Evolutionary conservation across 2,888 invertebrate species (phyloP), one percentile per base, ranked within the genome.

Genomic region (Drosophila picticornis): DNA sequence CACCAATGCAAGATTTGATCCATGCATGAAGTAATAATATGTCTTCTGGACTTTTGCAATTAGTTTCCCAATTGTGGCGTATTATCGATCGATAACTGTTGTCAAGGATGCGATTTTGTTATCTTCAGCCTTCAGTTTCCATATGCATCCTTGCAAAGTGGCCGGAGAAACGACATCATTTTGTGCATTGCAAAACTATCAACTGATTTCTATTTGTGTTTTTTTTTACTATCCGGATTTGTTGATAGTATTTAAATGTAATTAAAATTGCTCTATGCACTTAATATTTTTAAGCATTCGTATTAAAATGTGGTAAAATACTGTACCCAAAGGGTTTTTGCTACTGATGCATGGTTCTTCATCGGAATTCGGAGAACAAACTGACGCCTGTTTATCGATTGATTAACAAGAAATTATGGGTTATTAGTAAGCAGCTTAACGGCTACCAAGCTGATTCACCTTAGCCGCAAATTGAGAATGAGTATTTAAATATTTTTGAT

Each of bases 391-490:
- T 56, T 62, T 51, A 50, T n/a, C 27, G 64, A 69, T 58, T 55
- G 52, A 60, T 75, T 79, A 61, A 53, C 60, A 58, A 50, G 59
- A 67, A 50, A 77, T 52, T 56, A 50, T 46, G 38, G 46, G 55
- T 51, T 68, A 63, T 60, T 63, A 67, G 48, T 53, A 31, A 57
- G 59, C 40, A 53, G 51, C 56, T 73, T 59, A 77, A 48, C 73
- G 53, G 57, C 70, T 34, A 11, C 25, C 57, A 55, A 48, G 19
- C 63, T 29, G 40, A 46, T 63, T 57, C 46, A 51, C 9, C 19
- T 67, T 19, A 29, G 34, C 40, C 59, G 31, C 36, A 51, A 51
- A 56, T 50, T 52, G 40, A 48, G 46, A 57, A 60, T 48, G 36
- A 29, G n/a, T 48, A 64, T 77, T 73, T 71, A 68, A 57, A 53